Evolutionary conservation across 2,888 invertebrate genomes (phyloP), one percentile per base, ranked within the genome.

Genomic region (Conchocele bisecta): DNA sequence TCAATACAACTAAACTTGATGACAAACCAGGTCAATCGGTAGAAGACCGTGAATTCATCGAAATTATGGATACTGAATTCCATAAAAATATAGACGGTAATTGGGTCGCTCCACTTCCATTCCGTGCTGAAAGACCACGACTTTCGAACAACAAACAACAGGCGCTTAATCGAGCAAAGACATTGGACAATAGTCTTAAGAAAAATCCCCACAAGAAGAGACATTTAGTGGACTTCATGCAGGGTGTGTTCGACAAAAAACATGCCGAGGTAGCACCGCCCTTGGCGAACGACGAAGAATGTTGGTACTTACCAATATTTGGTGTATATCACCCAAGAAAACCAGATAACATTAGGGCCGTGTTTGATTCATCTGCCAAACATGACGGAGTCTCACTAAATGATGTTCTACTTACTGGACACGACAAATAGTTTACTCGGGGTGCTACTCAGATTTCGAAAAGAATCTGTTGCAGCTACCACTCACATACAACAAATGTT

Each of bases 191-290:
- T 4, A 20, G 31, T 17, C 50, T 59, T 4, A 35, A 9, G 15
- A 63, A 60, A 39, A 17, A 57, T 17, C 35, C 50, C 4, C 20
- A 39, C 13, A 59, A 63, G 39, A 37, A 3, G 7, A 26, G n/a
- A 2, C 64, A 65, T 28, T 61, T 64, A n/a, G 28, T 60, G 3
- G 20, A 4, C 15, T 66, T 50, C 46, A 68, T 68, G 68, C 29
- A 60, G 0, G 48, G 58, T 17, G 39, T 80, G 2, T 53, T 81
- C 6, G 50, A 41, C 11, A 61, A n/a, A 5, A 48, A 65, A 2
- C 58, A 66, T 54, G 71, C 79, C 17, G 81, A 81, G 64, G 24
- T 57, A 24, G 81, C 76, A 1, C 74, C 71, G 9, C 20, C 53
- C 7, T 15, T 63, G 5, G 11, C 39, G 17, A 22, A 39, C 13